Conservation (phyloP, 2,888 invertebrate genomes). For the Drosophila infuscata region DNA sequence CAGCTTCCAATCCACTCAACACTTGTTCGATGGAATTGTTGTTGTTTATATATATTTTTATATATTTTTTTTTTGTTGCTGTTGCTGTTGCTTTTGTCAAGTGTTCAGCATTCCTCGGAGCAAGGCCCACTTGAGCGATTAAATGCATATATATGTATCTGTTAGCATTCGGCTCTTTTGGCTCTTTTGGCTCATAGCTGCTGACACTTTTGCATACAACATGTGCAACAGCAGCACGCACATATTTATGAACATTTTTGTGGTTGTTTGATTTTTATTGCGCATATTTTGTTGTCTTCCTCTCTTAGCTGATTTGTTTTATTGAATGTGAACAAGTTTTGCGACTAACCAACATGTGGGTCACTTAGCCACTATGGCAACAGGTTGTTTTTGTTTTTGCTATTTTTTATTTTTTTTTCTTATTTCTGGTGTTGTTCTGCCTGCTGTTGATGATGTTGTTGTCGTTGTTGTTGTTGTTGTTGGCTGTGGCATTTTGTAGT, state of each 20-base stretch:
- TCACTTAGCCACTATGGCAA: slow-evolving; percentile 72
- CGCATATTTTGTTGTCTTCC: slow-evolving; percentile 21
- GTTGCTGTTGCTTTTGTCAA: slow-evolving; percentile 44
- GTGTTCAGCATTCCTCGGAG: slow-evolving; percentile 60
- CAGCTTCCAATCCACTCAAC: slow-evolving; percentile 38
- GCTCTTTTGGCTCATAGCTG: slow-evolving; percentile 33
- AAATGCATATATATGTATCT: slow-evolving; percentile 32
- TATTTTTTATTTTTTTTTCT: neutral
- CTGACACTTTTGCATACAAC: slow-evolving; percentile 29
- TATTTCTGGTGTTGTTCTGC: slow-evolving; percentile 25
- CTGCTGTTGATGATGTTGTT: slow-evolving; percentile 9
- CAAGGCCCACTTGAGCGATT: slow-evolving; percentile 52
- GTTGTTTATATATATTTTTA: slow-evolving; percentile 13
- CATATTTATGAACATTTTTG: slow-evolving; percentile 61
- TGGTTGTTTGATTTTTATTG: slow-evolving; percentile 59
- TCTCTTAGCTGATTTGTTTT: slow-evolving; percentile 59
- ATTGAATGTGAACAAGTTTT: slow-evolving; percentile 70
- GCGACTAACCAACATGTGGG: slow-evolving; percentile 64
- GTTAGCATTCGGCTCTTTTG: slow-evolving; percentile 29
- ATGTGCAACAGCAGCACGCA: slow-evolving; percentile 49
- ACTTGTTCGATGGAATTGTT: slow-evolving; percentile 54
- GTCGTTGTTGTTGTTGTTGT: slow-evolving; percentile 18
- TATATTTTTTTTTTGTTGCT: slow-evolving; percentile 6
- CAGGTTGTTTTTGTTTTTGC: slow-evolving; percentile 62
- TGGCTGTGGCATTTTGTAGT: slow-evolving; percentile 39